Conservation (phyloP, 2,888 invertebrate genomes). For the Hoplodrina ambigua region DNA sequence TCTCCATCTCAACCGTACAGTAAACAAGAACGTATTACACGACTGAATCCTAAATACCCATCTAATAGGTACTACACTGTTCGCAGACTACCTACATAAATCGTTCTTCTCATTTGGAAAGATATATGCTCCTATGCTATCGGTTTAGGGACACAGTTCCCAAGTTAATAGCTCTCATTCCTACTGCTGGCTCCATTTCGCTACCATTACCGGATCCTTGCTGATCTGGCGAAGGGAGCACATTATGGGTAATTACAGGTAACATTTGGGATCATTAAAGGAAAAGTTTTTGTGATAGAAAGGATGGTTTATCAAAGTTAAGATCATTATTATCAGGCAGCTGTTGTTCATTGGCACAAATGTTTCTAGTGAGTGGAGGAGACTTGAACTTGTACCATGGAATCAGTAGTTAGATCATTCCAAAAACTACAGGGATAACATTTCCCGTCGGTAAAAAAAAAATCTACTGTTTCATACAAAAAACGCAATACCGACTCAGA, state of each 20-base stretch:
- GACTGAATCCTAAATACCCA: neutral
- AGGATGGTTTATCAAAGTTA: no score
- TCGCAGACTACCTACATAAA: conserved; percentile 33
- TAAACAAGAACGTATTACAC: neutral
- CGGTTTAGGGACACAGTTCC: conserved; percentile 39
- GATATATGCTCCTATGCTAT: conserved; percentile 35
- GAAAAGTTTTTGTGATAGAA: neutral
- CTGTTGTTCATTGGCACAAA: no score
- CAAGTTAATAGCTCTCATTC: conserved; percentile 32
- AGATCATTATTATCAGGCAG: neutral
- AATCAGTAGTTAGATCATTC: no score
- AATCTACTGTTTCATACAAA: no score
- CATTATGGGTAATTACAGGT: conserved; percentile 37
- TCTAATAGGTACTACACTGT: conserved; percentile 3
- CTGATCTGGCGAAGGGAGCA: conserved; percentile 24
- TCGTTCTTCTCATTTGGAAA: conserved; percentile 32
- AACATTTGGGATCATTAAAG: neutral
- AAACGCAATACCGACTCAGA: no score
- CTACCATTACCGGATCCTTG: conserved; percentile 10
- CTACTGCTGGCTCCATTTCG: conserved; percentile 28
- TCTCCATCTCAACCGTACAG: no score
- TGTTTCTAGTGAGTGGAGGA: no score
- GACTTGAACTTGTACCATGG: no score
- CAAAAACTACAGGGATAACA: no score
- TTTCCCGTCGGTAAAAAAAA: no score